phyloP scores from a whole-genome alignment of 2,797 vertebrate genomes.

The Typhlichthys subterraneus region DNA sequence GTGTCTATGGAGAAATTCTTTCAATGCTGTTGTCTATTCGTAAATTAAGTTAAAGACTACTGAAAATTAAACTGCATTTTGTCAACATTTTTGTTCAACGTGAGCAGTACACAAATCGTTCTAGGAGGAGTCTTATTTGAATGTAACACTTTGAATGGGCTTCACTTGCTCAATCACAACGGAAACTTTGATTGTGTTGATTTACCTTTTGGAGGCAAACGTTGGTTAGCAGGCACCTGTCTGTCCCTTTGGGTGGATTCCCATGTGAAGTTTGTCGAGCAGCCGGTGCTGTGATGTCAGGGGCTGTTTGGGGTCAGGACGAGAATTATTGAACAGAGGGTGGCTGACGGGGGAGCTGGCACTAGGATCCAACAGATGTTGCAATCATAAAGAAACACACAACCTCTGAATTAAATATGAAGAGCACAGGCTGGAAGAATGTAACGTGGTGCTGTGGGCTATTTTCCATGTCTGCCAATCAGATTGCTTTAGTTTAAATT shows the following conservation, averaged over 20 bases:
- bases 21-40: no score
- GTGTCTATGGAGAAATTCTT: no score
- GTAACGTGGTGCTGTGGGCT: conserved; percentile 33
- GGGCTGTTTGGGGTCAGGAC: conserved; percentile 70
- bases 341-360: conserved; percentile 76
- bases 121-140: not conserved
- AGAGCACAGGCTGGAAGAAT: conserved; percentile 51
- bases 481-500: not conserved
- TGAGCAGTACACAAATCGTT: no score
- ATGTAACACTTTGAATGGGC: not conserved
- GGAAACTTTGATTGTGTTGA: conserved; percentile 13
- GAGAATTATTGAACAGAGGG: conserved; percentile 81
- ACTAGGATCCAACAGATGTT: conserved; percentile 81
- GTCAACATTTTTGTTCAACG: no score
- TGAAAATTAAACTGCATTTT: no score
- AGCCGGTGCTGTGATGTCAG: conserved; percentile 62
- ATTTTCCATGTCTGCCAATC: conserved; percentile 32
- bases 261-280: conserved; percentile 68
- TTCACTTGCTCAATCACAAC: conserved; percentile 7
- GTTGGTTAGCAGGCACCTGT: conserved; percentile 53
- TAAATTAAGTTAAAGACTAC: no score
- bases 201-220: conserved; percentile 32
- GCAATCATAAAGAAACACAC: conserved; percentile 82
- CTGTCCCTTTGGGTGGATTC: conserved; percentile 66
- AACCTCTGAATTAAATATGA: conserved; percentile 81